Evolutionary conservation across 2,113 vertebrate species (phyloP).

Genomic region (Montifringilla adamsi): DNA sequence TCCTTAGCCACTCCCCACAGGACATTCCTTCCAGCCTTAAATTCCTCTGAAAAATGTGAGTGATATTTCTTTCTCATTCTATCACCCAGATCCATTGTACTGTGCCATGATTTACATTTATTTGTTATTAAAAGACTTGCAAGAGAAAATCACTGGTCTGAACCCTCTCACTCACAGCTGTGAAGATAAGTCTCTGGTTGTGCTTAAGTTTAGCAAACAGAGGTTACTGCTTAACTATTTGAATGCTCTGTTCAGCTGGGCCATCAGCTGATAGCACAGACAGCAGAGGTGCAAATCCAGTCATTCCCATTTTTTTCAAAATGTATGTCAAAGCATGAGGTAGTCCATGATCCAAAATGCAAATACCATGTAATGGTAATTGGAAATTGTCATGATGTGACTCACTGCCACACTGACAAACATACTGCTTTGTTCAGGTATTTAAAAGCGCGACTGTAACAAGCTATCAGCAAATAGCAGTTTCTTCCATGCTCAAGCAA

Average conservation of each 20-base stretch:
- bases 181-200: not conserved
- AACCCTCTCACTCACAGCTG: not conserved
- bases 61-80: not conserved
- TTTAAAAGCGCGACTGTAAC: conserved; percentile 15
- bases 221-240: not conserved
- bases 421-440: conserved; percentile 16
- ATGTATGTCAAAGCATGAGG: not conserved
- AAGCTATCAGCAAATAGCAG: conserved; percentile 25
- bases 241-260: not conserved
- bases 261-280: not conserved
- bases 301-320: not conserved
- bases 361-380: not conserved
- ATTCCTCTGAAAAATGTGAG: not conserved
- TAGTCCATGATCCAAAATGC: conserved; percentile 15
- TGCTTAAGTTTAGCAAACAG: not conserved
- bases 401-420: not conserved
- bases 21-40: not conserved
- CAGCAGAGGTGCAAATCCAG: not conserved
- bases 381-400: conserved; percentile 1
- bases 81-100: not conserved
- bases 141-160: not conserved
- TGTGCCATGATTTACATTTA: not conserved
- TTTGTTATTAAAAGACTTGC: not conserved
- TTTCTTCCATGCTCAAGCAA: not conserved
- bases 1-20: rapidly evolving